phyloP scores from a whole-genome alignment of 2,888 invertebrate species.

The Metallyticus violacea region DNA sequence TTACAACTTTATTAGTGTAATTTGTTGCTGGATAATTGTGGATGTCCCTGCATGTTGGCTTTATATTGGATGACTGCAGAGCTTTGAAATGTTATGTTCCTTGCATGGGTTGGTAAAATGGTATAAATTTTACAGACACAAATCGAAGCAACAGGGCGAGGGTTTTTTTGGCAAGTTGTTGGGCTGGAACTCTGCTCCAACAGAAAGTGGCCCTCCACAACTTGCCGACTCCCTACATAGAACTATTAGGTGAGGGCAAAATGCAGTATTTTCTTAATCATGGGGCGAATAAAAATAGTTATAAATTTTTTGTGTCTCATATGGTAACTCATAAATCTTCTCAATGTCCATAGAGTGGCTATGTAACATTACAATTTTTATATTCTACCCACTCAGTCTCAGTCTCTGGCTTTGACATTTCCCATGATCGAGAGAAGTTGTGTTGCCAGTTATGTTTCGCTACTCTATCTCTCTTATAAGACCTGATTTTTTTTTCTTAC shows the following conservation, averaged over 20 bases:
- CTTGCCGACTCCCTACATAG: conserved; percentile 37
- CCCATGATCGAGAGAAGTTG: no score
- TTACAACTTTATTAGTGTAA: background rate
- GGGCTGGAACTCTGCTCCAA: conserved; percentile 2
- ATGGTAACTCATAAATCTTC: background rate
- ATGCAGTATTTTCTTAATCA: background rate
- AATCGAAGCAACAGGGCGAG: background rate
- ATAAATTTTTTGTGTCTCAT: background rate
- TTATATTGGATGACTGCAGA: background rate
- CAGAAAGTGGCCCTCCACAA: conserved; percentile 25
- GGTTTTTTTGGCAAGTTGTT: conserved; percentile 18
- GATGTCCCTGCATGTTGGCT: background rate
- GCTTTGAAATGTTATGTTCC: background rate
- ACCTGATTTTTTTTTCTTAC: no score
- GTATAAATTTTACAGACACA: conserved; percentile 20
- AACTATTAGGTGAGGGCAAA: conserved; percentile 51
- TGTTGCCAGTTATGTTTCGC: no score
- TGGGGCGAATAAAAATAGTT: background rate
- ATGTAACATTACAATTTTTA: no score
- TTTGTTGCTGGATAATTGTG: background rate
- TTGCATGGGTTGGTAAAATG: background rate
- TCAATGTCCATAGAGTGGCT: no score
- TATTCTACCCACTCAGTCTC: no score
- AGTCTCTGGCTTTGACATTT: no score
- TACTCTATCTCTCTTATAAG: no score